phyloP scores from a whole-genome alignment of 2,888 invertebrate species.

The Phrixothrix hirtus region DNA sequence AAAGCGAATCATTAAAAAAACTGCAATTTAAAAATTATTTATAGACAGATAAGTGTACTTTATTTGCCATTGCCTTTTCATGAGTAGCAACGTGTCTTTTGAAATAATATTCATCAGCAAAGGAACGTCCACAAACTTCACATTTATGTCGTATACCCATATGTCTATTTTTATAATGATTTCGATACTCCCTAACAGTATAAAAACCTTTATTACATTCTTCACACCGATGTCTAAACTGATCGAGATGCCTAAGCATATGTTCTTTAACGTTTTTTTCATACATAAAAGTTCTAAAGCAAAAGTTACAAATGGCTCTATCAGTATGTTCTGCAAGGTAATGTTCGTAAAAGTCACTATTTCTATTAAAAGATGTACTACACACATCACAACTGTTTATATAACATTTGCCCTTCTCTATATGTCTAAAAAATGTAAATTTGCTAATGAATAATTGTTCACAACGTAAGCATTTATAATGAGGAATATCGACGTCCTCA shows the following conservation, averaged over 20 bases:
- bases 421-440: conserved; percentile 52
- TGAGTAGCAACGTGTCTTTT: conserved; percentile 53
- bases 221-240: conserved; percentile 53
- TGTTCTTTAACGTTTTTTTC: conserved; percentile 56
- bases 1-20: no score
- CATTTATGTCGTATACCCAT: conserved; percentile 55
- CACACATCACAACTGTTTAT: conserved; percentile 55
- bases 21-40: no score
- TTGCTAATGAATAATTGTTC: conserved; percentile 55
- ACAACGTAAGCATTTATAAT: conserved; percentile 53
- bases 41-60: conserved; percentile 16
- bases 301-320: conserved; percentile 54
- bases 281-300: conserved; percentile 55
- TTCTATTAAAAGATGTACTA: conserved; percentile 47
- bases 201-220: conserved; percentile 56
- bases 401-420: conserved; percentile 55
- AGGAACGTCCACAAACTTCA: conserved; percentile 51
- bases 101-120: conserved; percentile 55
- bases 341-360: conserved; percentile 52
- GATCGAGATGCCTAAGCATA: conserved; percentile 54
- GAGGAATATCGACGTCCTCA: conserved; percentile 49
- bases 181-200: conserved; percentile 53
- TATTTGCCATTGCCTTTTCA: conserved; percentile 34
- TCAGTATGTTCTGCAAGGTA: conserved; percentile 50
- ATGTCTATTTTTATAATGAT: conserved; percentile 55